Conservation (phyloP, 2,888 invertebrate genomes). For the Tachystola acroxantha region DNA sequence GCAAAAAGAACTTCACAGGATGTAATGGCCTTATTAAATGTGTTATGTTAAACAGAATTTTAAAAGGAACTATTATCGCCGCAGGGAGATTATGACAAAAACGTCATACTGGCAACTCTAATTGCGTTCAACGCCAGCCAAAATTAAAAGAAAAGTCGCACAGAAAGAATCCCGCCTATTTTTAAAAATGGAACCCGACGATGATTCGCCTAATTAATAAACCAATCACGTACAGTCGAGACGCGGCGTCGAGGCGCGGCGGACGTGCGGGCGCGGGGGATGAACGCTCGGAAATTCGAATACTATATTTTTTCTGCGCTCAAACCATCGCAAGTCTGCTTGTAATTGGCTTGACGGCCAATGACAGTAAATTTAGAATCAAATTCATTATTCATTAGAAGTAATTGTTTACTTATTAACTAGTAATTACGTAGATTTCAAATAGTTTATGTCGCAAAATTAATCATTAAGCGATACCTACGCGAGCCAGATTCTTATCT, state of each 20-base stretch:
- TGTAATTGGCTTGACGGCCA: constrained; percentile 72
- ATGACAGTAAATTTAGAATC: constrained; percentile 57
- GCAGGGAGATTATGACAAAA: constrained; percentile 61
- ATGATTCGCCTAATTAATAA: constrained; percentile 79
- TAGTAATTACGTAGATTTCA: constrained; percentile 26
- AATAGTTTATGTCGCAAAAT: constrained; percentile 23
- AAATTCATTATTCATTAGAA: constrained; percentile 48
- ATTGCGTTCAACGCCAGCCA: constrained; percentile 71
- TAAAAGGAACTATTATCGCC: constrained; percentile 50
- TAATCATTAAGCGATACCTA: constrained; percentile 38
- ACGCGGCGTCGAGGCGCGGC: constrained; percentile 75
- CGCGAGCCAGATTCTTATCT: constrained; percentile 32
- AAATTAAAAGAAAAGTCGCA: constrained; percentile 75
- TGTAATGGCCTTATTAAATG: constrained; percentile 44
- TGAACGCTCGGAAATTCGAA: constrained; percentile 75
- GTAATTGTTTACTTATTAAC: background rate
- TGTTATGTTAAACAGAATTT: constrained; percentile 40
- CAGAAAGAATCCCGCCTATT: constrained; percentile 77
- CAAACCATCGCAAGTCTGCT: constrained; percentile 65
- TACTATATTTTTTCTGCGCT: constrained; percentile 73
- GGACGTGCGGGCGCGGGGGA: constrained; percentile 76
- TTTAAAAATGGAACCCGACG: constrained; percentile 71
- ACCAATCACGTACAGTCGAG: constrained; percentile 78
- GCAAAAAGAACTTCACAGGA: constrained; percentile 27
- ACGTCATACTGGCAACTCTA: constrained; percentile 57